Base-by-base conservation (phyloP, 2,113 vertebrate species). In the Myrmecophaga tridactyla region DNA sequence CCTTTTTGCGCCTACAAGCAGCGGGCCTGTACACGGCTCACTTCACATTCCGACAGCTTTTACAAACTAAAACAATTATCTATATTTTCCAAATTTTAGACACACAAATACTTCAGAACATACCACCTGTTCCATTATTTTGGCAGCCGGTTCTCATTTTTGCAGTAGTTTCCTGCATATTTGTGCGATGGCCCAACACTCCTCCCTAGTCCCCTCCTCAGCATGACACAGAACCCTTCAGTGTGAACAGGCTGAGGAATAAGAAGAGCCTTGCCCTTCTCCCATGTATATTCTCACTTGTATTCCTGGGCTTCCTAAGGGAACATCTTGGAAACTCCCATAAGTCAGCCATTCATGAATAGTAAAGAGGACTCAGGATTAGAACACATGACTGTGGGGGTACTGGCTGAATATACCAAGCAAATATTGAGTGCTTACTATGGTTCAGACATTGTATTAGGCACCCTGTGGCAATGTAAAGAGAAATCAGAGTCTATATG, bases 301-400 rank as follows among this genome's bases (percentile, higher is more conserved):
- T 89, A 51, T 82, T 86, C 70, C n/a, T 29, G 34, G 48, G 43
- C 56, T 85, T 92, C 18, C 87, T 84, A 13, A 65, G 72, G 43
- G 92, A 90, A 58, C 46, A 90, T 67, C 21, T 5, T 88, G 18
- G 51, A 20, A 84, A 60, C 34, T 63, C 31, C 36, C 58, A 15
- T 56, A 62, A 77, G 41, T 51, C 81, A 78, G 39, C 36, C 34
- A 48, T 13, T 80, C 14, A 63, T n/a, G 56, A 91, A 73, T 78
- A 86, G 60, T 86, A 89, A 95, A 85, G 67, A 86, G 3, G 14
- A 65, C 43, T 92, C 31, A 41, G 76, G 78, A 90, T 78, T 89
- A 95, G 82, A 94, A 86, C 58, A 86, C 77, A 72, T 36, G 7
- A 94, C 23, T 29, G 31, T 70, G 60, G 25, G 1, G 43, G 78